These are phyloP conservation scores for Alfaro cultratus DNA, from an alignment of 2,797 vertebrate species.

Conservation along the genomic window DNA sequence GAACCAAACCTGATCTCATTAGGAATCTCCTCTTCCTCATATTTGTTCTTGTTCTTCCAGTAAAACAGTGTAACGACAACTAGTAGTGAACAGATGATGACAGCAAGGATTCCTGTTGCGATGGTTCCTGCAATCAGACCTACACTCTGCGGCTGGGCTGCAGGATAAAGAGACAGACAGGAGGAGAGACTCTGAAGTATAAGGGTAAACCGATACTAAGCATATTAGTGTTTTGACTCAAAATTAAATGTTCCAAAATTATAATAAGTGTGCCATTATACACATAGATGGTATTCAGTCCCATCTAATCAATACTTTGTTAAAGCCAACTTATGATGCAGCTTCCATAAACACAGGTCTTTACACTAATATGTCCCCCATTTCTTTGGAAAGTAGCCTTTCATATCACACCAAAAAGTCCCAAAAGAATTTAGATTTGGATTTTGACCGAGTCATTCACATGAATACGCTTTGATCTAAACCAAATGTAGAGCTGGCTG, in stretches of 20 bases:
- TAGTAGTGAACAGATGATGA: constrained; percentile 88
- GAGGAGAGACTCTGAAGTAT: neutral
- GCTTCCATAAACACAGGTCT: neutral
- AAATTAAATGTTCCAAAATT: neutral
- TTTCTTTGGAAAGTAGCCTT: neutral
- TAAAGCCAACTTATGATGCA: neutral
- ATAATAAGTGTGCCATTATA: neutral
- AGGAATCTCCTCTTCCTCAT: constrained; percentile 97
- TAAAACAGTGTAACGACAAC: constrained; percentile 92
- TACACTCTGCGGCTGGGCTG: constrained; percentile 92
- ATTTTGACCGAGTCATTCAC: neutral
- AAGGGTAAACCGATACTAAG: neutral
- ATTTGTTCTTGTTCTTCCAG: constrained; percentile 97
- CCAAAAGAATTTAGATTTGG: neutral
- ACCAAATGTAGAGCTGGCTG: neutral
- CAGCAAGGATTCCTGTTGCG: constrained; percentile 86
- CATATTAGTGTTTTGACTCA: neutral
- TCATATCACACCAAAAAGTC: neutral
- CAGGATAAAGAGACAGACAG: constrained; percentile 26
- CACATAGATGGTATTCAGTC: neutral
- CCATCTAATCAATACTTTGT: neutral
- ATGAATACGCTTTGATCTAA: neutral
- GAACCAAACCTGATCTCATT: constrained; percentile 94
- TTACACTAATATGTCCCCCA: neutral
- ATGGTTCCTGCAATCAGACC: constrained; percentile 93